Percentiles rank a stretch among this genome's conserved stretches.
Conservation (phyloP, 2,113 vertebrate genomes). For the Colossoma macropomum region DNA sequence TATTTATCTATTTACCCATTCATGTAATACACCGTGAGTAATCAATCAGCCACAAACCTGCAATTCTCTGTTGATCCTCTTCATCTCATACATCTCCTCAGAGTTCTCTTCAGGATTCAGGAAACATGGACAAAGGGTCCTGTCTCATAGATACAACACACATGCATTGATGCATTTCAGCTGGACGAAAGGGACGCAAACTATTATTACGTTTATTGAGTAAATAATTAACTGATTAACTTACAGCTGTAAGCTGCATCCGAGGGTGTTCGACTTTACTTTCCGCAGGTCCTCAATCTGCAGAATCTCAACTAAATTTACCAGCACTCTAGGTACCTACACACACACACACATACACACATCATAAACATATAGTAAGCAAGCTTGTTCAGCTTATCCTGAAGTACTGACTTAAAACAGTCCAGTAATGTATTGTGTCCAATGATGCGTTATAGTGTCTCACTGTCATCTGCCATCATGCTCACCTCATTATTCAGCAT, state of each 20-base stretch:
- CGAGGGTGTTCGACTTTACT: slow-evolving; percentile 73
- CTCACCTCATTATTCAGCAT: slow-evolving; percentile 87
- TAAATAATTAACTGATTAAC: slow-evolving; percentile 33
- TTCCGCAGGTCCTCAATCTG: slow-evolving; percentile 81
- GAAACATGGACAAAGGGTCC: slow-evolving; percentile 84
- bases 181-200: not conserved
- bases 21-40: not conserved
- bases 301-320: slow-evolving; percentile 86
- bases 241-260: slow-evolving; percentile 77
- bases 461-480: not conserved
- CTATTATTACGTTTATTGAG: not conserved
- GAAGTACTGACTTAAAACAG: too few species aligned
- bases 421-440: too few species aligned
- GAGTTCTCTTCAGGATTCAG: slow-evolving; percentile 75
- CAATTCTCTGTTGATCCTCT: slow-evolving; percentile 83
- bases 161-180: slow-evolving; percentile 57
- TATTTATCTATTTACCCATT: too few species aligned
- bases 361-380: not conserved
- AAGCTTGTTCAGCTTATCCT: too few species aligned
- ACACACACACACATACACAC: slow-evolving; percentile 44
- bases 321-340: slow-evolving; percentile 86
- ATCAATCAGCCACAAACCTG: slow-evolving; percentile 75
- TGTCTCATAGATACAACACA: slow-evolving; percentile 59
- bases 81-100: slow-evolving; percentile 79
- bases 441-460: too few species aligned